Conservation (phyloP, 2,888 invertebrate species). For the Nemoura dubitans region DNA sequence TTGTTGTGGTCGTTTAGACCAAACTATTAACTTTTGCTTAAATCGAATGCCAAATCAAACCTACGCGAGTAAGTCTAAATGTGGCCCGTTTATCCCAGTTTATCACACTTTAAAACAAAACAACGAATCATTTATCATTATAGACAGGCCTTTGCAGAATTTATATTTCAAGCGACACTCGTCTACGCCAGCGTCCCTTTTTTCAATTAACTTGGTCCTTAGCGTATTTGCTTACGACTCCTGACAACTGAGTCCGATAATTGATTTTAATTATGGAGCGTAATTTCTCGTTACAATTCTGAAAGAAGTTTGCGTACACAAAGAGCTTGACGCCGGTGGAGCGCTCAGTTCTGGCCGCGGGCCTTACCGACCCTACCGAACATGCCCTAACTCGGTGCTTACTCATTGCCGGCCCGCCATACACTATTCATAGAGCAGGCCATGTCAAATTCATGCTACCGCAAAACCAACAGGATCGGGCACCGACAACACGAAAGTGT, state of each 20-base stretch:
- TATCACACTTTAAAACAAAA: no score
- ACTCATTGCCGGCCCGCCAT: not conserved
- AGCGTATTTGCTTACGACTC: slow-evolving; percentile 21
- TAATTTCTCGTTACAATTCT: slow-evolving; percentile 15
- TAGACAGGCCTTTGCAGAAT: not conserved
- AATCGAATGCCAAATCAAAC: no score
- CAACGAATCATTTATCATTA: not conserved
- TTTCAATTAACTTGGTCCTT: slow-evolving; percentile 31
- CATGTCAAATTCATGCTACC: not conserved
- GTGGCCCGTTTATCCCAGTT: no score
- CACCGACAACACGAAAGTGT: not conserved
- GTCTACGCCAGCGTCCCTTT: not conserved
- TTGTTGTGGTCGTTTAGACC: no score
- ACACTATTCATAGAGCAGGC: not conserved
- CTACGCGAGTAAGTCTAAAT: no score
- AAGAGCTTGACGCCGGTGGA: not conserved
- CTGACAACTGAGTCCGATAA: slow-evolving; percentile 24
- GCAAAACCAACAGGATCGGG: not conserved
- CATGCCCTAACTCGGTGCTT: not conserved
- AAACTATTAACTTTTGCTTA: no score
- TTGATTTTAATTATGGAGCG: slow-evolving; percentile 38
- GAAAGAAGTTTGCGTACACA: not conserved
- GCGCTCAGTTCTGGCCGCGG: no score
- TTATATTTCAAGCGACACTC: not conserved
- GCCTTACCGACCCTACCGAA: not conserved